These are phyloP conservation scores for Daphoenositta chrysoptera DNA, from an alignment of 2,113 vertebrate species.

Conservation along the genomic window DNA sequence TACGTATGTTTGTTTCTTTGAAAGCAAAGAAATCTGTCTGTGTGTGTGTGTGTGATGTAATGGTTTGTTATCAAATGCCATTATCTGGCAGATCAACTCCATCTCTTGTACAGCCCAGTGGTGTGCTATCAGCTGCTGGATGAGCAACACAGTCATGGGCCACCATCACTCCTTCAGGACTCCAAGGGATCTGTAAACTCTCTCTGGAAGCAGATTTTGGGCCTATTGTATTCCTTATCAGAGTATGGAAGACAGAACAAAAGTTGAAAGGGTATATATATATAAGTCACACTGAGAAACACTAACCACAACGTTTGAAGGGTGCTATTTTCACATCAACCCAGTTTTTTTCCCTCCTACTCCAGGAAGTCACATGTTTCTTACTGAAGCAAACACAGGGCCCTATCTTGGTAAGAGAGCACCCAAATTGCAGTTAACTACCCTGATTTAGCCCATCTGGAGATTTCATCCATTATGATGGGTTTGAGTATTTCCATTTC, in stretches of 20 bases:
- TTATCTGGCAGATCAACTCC: not conserved
- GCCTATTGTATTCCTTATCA: not conserved
- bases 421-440: not conserved
- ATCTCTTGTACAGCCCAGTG: not conserved
- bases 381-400: not conserved
- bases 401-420: not conserved
- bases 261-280: not conserved
- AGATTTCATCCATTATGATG: not conserved
- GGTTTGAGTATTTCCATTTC: not conserved
- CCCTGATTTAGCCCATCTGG: not conserved
- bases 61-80: not conserved
- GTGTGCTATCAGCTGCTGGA: not conserved
- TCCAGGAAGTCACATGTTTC: not conserved
- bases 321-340: not conserved
- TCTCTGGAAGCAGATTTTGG: not conserved
- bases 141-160: not conserved
- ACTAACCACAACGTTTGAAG: not conserved
- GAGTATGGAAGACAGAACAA: not conserved
- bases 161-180: not conserved
- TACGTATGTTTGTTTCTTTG: not conserved
- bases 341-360: not conserved
- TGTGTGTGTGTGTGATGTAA: not conserved
- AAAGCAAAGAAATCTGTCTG: not conserved
- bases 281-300: not conserved
- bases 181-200: not conserved